Evolutionary conservation across 2,113 vertebrate species (phyloP).

Genomic region (Pituophis catenifer): DNA sequence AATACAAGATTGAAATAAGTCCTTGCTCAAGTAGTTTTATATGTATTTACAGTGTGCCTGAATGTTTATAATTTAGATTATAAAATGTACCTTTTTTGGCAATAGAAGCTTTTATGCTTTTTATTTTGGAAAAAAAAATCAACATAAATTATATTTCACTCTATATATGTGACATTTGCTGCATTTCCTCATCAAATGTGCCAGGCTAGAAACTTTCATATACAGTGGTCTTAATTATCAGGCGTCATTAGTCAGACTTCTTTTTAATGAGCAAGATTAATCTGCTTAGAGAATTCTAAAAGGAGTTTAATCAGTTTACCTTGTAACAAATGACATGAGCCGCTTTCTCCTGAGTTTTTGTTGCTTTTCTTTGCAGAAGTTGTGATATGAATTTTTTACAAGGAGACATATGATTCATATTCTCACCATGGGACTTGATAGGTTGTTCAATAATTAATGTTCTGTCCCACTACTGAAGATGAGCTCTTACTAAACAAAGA

Average conservation of each 20-base stretch:
- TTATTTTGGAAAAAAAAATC: constrained; percentile 17
- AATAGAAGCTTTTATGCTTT: not conserved
- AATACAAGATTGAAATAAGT: not conserved
- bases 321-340: constrained; percentile 45
- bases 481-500: constrained; percentile 62
- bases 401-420: constrained; percentile 59
- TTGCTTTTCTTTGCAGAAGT: constrained; percentile 47
- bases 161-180: constrained; percentile 6
- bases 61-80: not conserved
- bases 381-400: constrained; percentile 63
- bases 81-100: not conserved
- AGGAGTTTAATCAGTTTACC: constrained; percentile 42
- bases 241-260: constrained; percentile 30
- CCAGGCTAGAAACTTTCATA: constrained; percentile 46
- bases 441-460: constrained; percentile 69
- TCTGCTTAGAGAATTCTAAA: constrained; percentile 42
- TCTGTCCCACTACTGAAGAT: constrained; percentile 27
- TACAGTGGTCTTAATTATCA: constrained; percentile 53
- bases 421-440: constrained; percentile 46
- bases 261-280: constrained; percentile 44
- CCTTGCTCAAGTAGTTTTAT: not conserved
- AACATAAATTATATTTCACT: constrained; percentile 21
- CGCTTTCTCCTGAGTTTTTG: constrained; percentile 26
- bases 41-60: not conserved
- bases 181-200: constrained; percentile 47